Evolutionary conservation across 2,113 vertebrate species (phyloP).

Genomic region (Bettongia penicillata): DNA sequence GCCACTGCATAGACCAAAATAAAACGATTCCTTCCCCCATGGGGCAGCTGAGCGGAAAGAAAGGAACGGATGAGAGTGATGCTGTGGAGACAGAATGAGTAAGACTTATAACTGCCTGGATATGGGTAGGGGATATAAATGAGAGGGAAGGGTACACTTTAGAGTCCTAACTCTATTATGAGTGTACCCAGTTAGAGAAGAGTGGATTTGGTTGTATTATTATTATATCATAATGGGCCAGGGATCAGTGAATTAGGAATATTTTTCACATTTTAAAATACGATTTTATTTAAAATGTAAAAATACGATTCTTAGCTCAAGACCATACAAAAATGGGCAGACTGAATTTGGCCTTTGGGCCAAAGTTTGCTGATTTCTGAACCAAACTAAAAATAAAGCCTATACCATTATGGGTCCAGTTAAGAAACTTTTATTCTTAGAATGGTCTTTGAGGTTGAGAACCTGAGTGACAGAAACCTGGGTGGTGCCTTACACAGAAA

Average conservation of each 20-base stretch:
- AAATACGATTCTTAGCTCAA: not conserved
- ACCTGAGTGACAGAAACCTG: no score
- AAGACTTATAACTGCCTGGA: not conserved
- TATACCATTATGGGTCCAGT: no score
- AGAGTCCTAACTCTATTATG: not conserved
- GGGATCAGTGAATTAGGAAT: not conserved
- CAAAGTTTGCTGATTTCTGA: not conserved
- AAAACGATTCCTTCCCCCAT: not conserved
- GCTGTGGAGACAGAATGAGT: constrained; percentile 53
- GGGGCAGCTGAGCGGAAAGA: constrained; percentile 51
- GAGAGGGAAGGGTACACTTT: not conserved
- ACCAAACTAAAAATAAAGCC: not conserved
- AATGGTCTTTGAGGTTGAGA: no score
- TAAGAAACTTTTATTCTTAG: no score
- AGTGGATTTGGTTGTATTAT: not conserved
- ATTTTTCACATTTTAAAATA: not conserved
- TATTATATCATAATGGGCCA: not conserved
- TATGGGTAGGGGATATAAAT: not conserved
- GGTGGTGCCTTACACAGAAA: not conserved
- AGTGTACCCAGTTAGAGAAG: not conserved
- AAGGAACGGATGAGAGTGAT: constrained; percentile 57
- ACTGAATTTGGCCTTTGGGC: not conserved
- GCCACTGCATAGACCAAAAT: no score
- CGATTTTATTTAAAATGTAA: not conserved
- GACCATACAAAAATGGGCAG: not conserved